Evolutionary conservation across 1,140 invertebrate species (phyloP), one percentile per base, ranked within the genome.

Genomic region (Microplitis demolitor): DNA sequence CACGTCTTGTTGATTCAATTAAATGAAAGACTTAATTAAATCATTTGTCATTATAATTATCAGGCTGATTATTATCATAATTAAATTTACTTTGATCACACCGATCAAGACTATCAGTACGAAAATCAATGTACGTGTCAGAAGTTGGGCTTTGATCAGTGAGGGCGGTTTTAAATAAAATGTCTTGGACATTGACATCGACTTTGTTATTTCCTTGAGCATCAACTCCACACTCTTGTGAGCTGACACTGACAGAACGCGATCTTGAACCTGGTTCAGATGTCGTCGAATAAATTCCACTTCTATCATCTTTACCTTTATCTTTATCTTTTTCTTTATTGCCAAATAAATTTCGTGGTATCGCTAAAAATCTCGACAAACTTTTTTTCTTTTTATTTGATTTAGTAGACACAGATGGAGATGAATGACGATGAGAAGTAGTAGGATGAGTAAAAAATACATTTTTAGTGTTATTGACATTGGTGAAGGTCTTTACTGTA

Each of bases 271-370:
- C 24, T 24, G 37, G 13, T 33, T 51, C 34, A 71, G 69, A 4
- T 33, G 66, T 60, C 5, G 66, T 60, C 5, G 74, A 80, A n/a
- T 13, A 24, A 35, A 61, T 45, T 2, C 75, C 77, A 5, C 69
- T 70, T 0, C 73, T 66, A 14, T n/a, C n/a, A n/a, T n/a, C n/a
- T n/a, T n/a, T n/a, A n/a, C n/a, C n/a, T n/a, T n/a, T n/a, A n/a
- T 79, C 77, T 0, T 81, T 77, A 0, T 79, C 77, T 0, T 81
- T 77, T 0, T 78, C 68, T 3, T 76, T 78, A 0, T 14, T 16
- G 0, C 67, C 63, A 35, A 87, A 85, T 9, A 87, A 81, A 39
- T 77, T 85, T 33, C 83, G 86, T 4, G 84, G 85, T 3, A 87
- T 82, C 0, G 83, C 82, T 13, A 86, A 67, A 0, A 86, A 68